Percentiles rank a stretch among this genome's conserved stretches.
Conservation (phyloP, 2,797 vertebrate genomes). For the Enteromius treurensis region DNA sequence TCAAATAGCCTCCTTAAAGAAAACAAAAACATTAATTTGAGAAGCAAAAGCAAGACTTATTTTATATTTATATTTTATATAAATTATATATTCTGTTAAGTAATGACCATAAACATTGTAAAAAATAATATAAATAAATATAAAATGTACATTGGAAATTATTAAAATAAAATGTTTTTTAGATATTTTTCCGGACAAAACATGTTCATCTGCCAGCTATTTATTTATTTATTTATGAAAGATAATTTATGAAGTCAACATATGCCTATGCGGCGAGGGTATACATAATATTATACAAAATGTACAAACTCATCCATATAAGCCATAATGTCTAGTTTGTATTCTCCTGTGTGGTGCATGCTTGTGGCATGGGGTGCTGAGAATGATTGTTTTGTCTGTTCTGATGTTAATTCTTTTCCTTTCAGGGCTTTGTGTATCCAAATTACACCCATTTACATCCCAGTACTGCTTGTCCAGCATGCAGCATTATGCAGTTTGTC, state of each 20-base stretch:
- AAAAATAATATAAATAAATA: neutral
- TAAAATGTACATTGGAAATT: neutral
- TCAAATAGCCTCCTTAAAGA: neutral
- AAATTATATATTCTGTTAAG: neutral
- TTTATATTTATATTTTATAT: too few relatives aligned
- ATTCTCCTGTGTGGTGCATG: conserved; percentile 74
- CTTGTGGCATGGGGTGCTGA: conserved; percentile 75
- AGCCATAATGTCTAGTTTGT: conserved; percentile 55
- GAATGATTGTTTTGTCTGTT: conserved; percentile 68
- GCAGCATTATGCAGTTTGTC: conserved; percentile 54
- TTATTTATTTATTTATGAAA: neutral
- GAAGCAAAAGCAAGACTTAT: neutral
- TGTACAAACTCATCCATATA: neutral
- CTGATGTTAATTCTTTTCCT: conserved; percentile 63
- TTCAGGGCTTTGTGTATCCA: conserved; percentile 68
- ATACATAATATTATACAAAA: neutral
- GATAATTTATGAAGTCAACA: neutral
- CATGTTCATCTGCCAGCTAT: neutral
- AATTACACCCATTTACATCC: conserved; percentile 32
- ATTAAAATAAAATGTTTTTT: neutral
- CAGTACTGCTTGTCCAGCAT: conserved; percentile 60
- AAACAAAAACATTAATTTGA: neutral
- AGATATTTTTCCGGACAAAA: neutral
- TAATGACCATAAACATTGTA: neutral
- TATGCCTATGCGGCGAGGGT: neutral